Evolutionary conservation across 2,888 invertebrate species (phyloP), one percentile per base, ranked within the genome.

Genomic region (Scaptomyza polygonia): DNA sequence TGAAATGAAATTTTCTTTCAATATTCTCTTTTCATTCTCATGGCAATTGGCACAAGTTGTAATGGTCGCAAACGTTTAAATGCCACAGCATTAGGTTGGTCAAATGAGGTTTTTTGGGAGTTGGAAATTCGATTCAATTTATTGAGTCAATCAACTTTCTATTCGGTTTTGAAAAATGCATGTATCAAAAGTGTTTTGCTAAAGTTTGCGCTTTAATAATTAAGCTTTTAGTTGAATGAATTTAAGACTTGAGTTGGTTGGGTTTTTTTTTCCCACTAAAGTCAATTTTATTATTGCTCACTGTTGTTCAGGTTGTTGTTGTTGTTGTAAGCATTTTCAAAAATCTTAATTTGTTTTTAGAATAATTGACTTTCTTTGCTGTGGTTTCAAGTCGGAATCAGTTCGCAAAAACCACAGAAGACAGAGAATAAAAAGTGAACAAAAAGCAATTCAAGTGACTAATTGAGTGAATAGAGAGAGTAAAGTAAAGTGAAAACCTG

Each of bases 1-100:
- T 80, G 77, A 86, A 86, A 87, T 83, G 79, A 85, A 85, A 83
- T 81, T 77, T 77, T 83, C 77, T 80, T 67, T 69, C 66, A 73
- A 73, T 76, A 72, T 56, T 62, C 48, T 21, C 3, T 61, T 56
- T 42, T 14, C 36, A 14, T 39, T 30, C 48, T 39, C 51, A 42
- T 36, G 45, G 39, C 62, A 71, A 73, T 57, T 70, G 64, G 71
- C 66, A 64, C 63, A 68, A 68, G 52, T 64, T 36, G 68, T 70
- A 57, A 57, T 70, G 65, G 65, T 39, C 32, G 25, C 40, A 54
- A 65, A 42, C 21, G 47, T 65, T 63, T 63, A 14, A 48, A n/a
- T n/a, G 49, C 47, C 47, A 64, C 32, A 45, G 14, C 43, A 54
- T 55, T 55, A n/a, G n/a, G n/a, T n/a, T n/a, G n/a, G n/a, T n/a